These are phyloP conservation scores for Micropoecilia bifurca DNA, from an alignment of 2,797 vertebrate species.

Conservation along the genomic window DNA sequence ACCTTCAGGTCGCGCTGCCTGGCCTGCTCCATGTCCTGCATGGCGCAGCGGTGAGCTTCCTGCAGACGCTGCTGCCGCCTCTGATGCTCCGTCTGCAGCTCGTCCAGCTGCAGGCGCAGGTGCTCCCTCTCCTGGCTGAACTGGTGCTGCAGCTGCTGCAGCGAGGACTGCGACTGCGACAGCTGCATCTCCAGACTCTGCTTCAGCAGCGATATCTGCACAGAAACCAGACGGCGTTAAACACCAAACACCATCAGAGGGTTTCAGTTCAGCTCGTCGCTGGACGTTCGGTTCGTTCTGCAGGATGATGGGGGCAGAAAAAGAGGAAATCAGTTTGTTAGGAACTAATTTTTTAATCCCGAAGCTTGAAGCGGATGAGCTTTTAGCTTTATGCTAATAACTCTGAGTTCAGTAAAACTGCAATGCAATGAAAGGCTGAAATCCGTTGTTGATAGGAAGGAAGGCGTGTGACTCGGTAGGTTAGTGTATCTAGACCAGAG, in stretches of 20 bases:
- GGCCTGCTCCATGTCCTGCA: conserved; percentile 92
- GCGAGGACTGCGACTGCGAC: conserved; percentile 94
- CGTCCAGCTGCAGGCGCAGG: conserved; percentile 93
- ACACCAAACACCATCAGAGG: neutral
- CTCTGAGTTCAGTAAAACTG: conserved; percentile 1
- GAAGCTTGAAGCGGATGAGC: conserved; percentile 17
- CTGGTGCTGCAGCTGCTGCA: conserved; percentile 96
- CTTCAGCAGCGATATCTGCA: conserved; percentile 94
- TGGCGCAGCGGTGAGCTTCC: conserved; percentile 90
- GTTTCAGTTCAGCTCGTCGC: neutral
- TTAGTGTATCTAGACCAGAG: conserved; percentile 13
- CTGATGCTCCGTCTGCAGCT: conserved; percentile 93
- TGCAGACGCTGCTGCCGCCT: conserved; percentile 91
- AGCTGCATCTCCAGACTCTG: conserved; percentile 98
- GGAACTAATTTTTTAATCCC: conserved; percentile 32
- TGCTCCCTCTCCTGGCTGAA: conserved; percentile 95
- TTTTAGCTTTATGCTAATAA: conserved; percentile 21
- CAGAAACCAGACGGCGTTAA: neutral
- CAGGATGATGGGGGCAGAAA: conserved; percentile 14
- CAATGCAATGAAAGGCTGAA: neutral
- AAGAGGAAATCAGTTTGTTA: conserved; percentile 28
- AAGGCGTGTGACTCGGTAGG: neutral
- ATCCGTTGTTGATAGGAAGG: conserved; percentile 7
- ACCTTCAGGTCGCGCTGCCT: conserved; percentile 92
- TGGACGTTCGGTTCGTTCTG: conserved; percentile 1